A percentile compares a stretch with the other conserved stretches of the same genome.
Conservation (phyloP, 2,888 invertebrate species). For the Xanthorhoe designata region DNA sequence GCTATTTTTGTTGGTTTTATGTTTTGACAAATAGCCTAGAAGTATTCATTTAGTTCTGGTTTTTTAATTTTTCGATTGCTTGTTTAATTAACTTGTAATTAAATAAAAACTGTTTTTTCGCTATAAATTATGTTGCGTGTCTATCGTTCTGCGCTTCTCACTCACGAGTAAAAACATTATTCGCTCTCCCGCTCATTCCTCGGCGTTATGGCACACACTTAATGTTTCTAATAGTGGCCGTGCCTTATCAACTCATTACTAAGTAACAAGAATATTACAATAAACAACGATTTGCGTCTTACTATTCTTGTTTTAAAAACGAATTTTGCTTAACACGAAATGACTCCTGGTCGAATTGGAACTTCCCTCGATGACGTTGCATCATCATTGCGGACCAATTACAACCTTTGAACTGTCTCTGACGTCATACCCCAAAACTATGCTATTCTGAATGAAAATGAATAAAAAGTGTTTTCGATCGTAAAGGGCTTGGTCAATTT, state of each 20-base stretch:
- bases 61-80: no score
- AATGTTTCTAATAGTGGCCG: neutral
- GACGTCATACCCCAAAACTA: slow-evolving; percentile 14
- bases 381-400: slow-evolving; percentile 2
- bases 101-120: no score
- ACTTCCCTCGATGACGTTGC: slow-evolving; percentile 5
- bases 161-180: no score
- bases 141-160: no score
- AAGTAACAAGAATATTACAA: slow-evolving; percentile 3
- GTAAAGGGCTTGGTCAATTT: neutral
- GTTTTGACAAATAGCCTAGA: no score
- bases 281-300: neutral
- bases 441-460: slow-evolving; percentile 19
- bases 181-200: no score
- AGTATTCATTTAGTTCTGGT: no score
- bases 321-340: neutral
- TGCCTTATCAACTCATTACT: slow-evolving; percentile 5
- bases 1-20: no score
- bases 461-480: neutral
- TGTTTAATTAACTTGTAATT: no score
- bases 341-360: slow-evolving; percentile 8
- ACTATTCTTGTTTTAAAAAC: neutral
- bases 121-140: no score
- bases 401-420: neutral
- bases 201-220: no score